Evolutionary conservation across 2,113 vertebrate genomes (phyloP), one percentile per base, ranked within the genome.

Genomic region (Salvelinus fontinalis): DNA sequence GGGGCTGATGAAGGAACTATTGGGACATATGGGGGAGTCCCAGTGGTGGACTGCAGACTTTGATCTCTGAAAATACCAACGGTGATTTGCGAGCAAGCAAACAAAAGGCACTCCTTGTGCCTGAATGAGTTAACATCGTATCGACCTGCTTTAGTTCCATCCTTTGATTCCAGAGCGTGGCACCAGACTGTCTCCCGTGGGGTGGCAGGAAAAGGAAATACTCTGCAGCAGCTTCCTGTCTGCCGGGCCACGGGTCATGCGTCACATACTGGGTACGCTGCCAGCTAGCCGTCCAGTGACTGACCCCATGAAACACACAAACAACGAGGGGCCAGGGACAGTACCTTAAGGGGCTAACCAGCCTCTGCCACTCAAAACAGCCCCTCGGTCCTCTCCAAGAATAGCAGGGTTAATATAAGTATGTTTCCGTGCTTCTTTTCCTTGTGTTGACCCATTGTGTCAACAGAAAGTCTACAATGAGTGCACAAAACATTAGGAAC

Each of bases 171-270:
- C 16, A 16, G 80, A 85, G 76, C 54, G 83, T 91, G 93, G 93
- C 92, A 94, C 93, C 93, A 92, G 90, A 86, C 86, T 91, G 93
- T 92, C 92, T 92, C 91, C 89, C 90, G 87, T 79, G 87, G 84
- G 83, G 85, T 91, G 87, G 86, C 90, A 92, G 93, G 89, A 90
- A 91, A 87, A 90, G 91, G 91, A 94, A 93, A 89, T 92, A 88
- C 79, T 93, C 83, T 85, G 85, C 88, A 84, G 87, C 83, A 84
- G 89, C 84, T 91, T 93, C 91, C 93, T 90, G 89, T 87, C 91
- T 90, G 84, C 77, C 77, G 81, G 79, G 44, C 26, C 0, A 87
- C 84, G 87, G 76, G 20, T 83, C 54, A 71, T 92, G 92, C 88
- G 87, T 93, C 90, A 91, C 78, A 75, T 34, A 64, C 69, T 26